Evolutionary conservation across 2,888 invertebrate species (phyloP).

Genomic region (Drosophila ustulata): DNA sequence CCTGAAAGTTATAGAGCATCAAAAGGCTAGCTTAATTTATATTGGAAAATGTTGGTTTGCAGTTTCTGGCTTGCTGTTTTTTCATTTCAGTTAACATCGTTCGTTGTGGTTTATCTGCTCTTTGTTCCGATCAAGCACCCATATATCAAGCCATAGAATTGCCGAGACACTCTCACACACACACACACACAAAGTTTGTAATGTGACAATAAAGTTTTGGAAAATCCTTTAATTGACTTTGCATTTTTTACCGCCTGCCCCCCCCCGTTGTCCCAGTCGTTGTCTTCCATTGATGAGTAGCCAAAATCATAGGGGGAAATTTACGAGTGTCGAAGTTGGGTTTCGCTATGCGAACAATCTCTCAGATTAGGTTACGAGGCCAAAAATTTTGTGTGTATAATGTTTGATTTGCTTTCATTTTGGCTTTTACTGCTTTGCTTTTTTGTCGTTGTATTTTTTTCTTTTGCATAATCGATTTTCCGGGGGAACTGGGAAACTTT

Average conservation of each 20-base stretch:
- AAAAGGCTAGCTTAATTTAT: not conserved
- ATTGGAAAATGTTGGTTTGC: not conserved
- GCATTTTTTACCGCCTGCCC: conserved; percentile 14
- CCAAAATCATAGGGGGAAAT: conserved; percentile 17
- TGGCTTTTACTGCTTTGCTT: conserved; percentile 3
- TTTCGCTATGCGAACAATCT: conserved; percentile 30
- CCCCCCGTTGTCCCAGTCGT: not conserved
- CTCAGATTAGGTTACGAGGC: conserved; percentile 31
- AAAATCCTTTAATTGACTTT: conserved; percentile 80
- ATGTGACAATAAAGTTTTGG: conserved; percentile 69
- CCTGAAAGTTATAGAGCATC: not conserved
- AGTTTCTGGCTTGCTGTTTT: conserved; percentile 8
- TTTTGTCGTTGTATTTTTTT: conserved; percentile 4
- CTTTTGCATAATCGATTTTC: conserved; percentile 76
- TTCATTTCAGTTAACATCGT: conserved; percentile 37
- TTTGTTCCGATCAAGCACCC: conserved; percentile 21
- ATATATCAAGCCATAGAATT: conserved; percentile 16
- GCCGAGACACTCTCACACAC: conserved; percentile 2
- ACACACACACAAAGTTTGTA: conserved; percentile 26
- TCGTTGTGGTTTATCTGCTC: conserved; percentile 47
- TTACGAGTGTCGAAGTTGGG: conserved; percentile 25
- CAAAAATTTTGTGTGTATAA: conserved; percentile 28
- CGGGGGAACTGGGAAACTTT: conserved; percentile 31
- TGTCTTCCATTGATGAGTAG: conserved; percentile 33
- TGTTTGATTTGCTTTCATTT: conserved; percentile 45